Conservation (phyloP, 53 echinoderm and acorn worm genomes). For the Astropecten irregularis region DNA sequence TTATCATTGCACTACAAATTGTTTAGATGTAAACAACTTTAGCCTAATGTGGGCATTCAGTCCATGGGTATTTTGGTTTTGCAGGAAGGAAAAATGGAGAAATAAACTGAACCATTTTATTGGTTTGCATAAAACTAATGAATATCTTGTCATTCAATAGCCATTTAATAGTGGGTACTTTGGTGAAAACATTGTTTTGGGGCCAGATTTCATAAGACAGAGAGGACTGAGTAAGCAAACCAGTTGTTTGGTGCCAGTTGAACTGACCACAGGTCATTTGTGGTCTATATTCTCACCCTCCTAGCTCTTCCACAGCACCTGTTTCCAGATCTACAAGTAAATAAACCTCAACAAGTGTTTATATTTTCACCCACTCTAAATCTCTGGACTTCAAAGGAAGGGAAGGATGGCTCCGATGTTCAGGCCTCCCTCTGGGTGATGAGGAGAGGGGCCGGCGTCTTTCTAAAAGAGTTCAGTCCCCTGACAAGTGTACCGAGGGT, state of each 20-base stretch:
- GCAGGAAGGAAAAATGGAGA: no score
- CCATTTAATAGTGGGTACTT: no score
- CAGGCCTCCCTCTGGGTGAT: constrained; percentile 19
- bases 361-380: constrained; percentile 49
- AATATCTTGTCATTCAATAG: no score
- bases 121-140: no score
- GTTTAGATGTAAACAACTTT: no score
- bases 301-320: constrained; percentile 33
- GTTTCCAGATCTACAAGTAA: constrained; percentile 29
- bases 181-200: no score
- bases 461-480: neutral
- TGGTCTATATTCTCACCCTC: constrained; percentile 41
- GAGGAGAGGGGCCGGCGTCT: neutral
- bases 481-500: neutral
- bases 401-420: constrained; percentile 17
- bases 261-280: constrained; percentile 53
- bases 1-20: no score
- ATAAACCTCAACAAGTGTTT: constrained; percentile 49
- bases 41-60: no score
- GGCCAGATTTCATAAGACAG: no score
- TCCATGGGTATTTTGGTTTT: no score
- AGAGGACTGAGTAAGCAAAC: no score
- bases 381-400: constrained; percentile 36
- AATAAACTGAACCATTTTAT: no score
- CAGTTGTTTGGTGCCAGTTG: constrained; percentile 29